Evolutionary conservation across 2,888 invertebrate species (phyloP), one percentile per base, ranked within the genome.

Genomic region (Lampropteryx suffumata): DNA sequence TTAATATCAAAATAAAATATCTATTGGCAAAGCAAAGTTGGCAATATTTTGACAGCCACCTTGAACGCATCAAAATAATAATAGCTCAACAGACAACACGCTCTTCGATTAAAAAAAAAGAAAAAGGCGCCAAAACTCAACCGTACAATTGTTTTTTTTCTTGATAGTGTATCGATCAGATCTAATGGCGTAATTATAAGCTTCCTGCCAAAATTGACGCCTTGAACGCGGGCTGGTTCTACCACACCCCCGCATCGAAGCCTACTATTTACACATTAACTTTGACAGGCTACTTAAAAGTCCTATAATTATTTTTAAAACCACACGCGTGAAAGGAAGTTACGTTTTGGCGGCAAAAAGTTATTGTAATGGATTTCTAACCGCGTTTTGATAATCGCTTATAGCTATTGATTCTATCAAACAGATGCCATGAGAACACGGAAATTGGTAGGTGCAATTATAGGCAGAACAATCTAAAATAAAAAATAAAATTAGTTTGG

Each of bases 241-340:
- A 74, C 58, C 66, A 61, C 57, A 58, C 56, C 59, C 49, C 50
- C 46, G 13, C 32, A 40, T 52, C 66, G 61, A 76, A 81, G 74
- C 78, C 86, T 84, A 81, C 85, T 85, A 90, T 90, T 89, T 89
- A 86, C 81, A 80, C 87, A 89, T 90, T 89, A 90, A 69, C 59
- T 86, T 75, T 87, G 89, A 88, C 89, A 86, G 85, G 71, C 82
- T 83, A 79, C 82, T 85, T 86, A 84, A 74, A 76, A 79, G 71
- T 78, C 74, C 73, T 82, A 77, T 87, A 84, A 89, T 89, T 87
- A 87, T 82, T 79, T 82, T 79, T 67, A 59, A 77, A 79, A 74
- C 78, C 71, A 72, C 70, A 73, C 75, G 76, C 76, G 74, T 77
- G 79, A 70, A 69, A 79, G 76, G 78, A 73, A 73, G 76, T 71